phyloP scores from a whole-genome alignment of 2,888 invertebrate genomes.

The Eurytoma californica region DNA sequence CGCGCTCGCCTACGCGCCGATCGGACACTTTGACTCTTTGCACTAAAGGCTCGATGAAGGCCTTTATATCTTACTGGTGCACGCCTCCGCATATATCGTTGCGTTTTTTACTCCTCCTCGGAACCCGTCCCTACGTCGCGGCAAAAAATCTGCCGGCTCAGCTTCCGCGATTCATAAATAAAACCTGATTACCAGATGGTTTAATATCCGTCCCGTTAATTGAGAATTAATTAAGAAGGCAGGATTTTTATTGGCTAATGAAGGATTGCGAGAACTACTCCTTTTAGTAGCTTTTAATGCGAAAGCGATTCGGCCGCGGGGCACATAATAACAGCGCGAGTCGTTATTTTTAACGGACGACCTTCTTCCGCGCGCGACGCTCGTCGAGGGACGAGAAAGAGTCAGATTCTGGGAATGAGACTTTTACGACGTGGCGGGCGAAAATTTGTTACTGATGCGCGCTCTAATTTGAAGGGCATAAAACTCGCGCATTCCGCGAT shows the following conservation, averaged over 20 bases:
- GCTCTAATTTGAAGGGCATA: conserved; percentile 38
- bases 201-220: too few species aligned
- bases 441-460: conserved; percentile 33
- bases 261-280: neutral
- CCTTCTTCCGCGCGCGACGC: neutral
- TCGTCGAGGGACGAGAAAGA: neutral
- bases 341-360: conserved; percentile 7
- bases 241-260: neutral
- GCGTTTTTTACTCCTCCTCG: too few species aligned
- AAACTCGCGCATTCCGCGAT: conserved; percentile 35
- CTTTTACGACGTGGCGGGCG: conserved; percentile 28
- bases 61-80: too few species aligned
- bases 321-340: conserved; percentile 36
- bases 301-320: conserved; percentile 21
- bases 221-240: too few species aligned
- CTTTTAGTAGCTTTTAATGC: conserved; percentile 16
- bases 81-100: too few species aligned
- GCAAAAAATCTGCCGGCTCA: too few species aligned
- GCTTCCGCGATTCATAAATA: too few species aligned
- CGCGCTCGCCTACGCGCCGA: too few species aligned
- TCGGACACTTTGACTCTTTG: too few species aligned
- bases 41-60: too few species aligned
- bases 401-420: conserved; percentile 29
- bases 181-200: too few species aligned
- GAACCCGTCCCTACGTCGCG: too few species aligned